Percentiles rank a stretch among this genome's conserved stretches.
phyloP scores from a whole-genome alignment of 1,140 invertebrate species.

The Protaetia brevitarsis region DNA sequence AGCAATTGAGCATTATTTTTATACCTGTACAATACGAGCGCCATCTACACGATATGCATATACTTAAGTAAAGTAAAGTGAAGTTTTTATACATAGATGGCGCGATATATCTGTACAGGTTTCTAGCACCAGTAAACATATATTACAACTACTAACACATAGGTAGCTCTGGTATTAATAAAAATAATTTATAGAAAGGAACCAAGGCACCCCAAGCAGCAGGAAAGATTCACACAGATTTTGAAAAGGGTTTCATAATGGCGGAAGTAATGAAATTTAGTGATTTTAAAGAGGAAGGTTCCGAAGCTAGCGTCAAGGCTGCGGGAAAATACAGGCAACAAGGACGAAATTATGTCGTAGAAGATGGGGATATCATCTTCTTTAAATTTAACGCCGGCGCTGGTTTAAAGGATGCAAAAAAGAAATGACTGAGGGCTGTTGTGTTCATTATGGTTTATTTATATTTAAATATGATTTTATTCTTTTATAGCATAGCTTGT shows the following conservation, averaged over 20 bases:
- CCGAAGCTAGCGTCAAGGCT: constrained; percentile 84
- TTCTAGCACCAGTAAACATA: no score
- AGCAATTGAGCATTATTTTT: not conserved
- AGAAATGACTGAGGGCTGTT: constrained; percentile 67
- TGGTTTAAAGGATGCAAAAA: constrained; percentile 85
- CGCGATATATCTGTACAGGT: no score
- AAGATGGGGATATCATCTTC: constrained; percentile 99
- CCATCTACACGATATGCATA: not conserved
- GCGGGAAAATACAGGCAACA: constrained; percentile 98
- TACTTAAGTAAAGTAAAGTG: not conserved
- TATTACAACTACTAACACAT: no score
- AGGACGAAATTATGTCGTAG: constrained; percentile 93
- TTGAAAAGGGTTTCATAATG: constrained; percentile 99
- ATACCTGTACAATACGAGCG: not conserved
- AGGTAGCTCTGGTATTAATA: no score
- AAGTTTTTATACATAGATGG: no score
- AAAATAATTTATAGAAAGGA: constrained; percentile 75
- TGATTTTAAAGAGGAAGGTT: constrained; percentile 96
- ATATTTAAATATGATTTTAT: constrained; percentile 58
- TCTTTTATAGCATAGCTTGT: constrained; percentile 47
- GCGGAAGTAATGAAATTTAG: constrained; percentile 98
- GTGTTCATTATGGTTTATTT: constrained; percentile 46
- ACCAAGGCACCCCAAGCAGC: constrained; percentile 98
- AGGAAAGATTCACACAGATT: constrained; percentile 97
- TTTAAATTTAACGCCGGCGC: constrained; percentile 99